These are phyloP conservation scores for Empis livida DNA, from an alignment of 2,888 invertebrate species.

Conservation along the genomic window DNA sequence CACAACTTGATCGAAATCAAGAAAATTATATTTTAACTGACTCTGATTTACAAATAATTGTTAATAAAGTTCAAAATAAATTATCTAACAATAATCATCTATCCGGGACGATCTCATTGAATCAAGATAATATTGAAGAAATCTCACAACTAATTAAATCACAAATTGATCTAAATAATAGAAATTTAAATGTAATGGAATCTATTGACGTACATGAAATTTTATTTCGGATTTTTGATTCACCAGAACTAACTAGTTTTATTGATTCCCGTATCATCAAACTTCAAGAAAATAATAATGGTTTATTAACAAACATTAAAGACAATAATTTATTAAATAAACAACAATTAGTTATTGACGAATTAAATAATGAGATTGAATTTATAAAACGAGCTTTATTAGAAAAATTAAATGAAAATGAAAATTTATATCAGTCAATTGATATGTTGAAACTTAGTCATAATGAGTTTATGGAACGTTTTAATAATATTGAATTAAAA, in stretches of 20 bases:
- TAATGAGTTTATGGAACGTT: conserved; percentile 22
- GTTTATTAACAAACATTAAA: conserved; percentile 22
- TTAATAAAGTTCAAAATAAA: conserved; percentile 20
- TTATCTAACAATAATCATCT: conserved; percentile 12
- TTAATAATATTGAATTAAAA: conserved; percentile 23
- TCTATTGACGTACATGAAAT: conserved; percentile 30
- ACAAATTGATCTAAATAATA: conserved; percentile 21
- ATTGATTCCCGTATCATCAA: conserved; percentile 22
- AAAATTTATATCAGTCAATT: conserved; percentile 26
- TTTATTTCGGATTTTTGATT: conserved; percentile 27
- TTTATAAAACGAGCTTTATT: conserved; percentile 42
- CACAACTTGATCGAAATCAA: conserved; percentile 11
- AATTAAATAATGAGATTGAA: conserved; percentile 41
- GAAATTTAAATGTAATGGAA: conserved; percentile 23
- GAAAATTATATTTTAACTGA: conserved; percentile 18
- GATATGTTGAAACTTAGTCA: conserved; percentile 23
- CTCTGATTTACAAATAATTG: conserved; percentile 24
- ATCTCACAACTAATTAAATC: conserved; percentile 28
- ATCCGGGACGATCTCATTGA: conserved; percentile 18
- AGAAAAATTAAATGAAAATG: conserved; percentile 36
- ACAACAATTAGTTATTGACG: conserved; percentile 40
- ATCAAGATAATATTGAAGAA: conserved; percentile 29
- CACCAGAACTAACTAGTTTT: conserved; percentile 22
- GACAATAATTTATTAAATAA: conserved; percentile 16
- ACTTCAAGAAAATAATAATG: conserved; percentile 24